phyloP scores from a whole-genome alignment of 2,113 vertebrate genomes.

The Sprattus sprattus region DNA sequence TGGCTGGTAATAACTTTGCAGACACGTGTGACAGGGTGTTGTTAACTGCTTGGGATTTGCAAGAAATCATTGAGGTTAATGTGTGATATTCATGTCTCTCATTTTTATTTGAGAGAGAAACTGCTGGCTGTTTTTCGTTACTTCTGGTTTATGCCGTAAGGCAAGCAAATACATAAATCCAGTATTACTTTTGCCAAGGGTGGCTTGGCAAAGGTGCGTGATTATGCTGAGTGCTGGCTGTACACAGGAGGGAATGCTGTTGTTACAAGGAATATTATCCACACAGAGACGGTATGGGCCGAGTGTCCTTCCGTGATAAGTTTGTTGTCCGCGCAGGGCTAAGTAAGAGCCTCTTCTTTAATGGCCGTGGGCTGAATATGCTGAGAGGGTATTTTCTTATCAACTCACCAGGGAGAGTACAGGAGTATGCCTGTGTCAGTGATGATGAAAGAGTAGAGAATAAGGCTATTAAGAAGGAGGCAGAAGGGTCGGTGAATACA shows the following conservation, averaged over 20 bases:
- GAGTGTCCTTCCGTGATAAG: not conserved
- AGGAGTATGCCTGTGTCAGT: not conserved
- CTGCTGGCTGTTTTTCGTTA: not conserved
- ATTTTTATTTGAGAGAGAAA: not conserved
- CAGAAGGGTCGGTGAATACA: not conserved
- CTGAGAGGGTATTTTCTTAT: constrained; percentile 16
- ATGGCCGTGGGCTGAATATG: not conserved
- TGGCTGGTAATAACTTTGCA: not conserved
- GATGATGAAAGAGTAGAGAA: not conserved
- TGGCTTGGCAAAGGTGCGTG: not conserved
- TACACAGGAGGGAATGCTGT: not conserved
- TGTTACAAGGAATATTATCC: not conserved
- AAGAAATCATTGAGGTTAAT: not conserved
- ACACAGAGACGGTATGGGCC: not conserved
- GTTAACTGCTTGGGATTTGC: not conserved
- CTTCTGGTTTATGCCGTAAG: not conserved
- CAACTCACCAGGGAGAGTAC: not conserved
- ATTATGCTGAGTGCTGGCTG: not conserved
- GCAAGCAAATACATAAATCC: not conserved
- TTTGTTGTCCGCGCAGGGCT: not conserved
- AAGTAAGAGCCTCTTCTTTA: not conserved
- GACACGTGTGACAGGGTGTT: not conserved
- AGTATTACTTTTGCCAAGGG: not conserved
- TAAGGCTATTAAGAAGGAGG: not conserved
- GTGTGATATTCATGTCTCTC: not conserved